Base-by-base conservation (phyloP, 2,797 vertebrate species). In the Myotis daubentonii region DNA sequence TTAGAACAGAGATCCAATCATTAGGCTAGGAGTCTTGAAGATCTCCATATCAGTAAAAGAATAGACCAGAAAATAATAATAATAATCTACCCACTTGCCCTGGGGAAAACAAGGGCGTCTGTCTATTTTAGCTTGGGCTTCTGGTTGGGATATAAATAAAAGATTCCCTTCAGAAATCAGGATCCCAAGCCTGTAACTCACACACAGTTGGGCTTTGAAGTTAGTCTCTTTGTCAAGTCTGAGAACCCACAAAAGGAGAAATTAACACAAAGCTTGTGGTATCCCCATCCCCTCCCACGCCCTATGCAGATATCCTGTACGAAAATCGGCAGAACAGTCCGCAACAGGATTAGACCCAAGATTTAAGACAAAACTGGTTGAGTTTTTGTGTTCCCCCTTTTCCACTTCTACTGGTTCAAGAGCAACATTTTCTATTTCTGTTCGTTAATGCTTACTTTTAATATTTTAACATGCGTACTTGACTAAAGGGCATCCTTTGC, bases 151-250 rank as follows among this genome's bases (percentile, higher is more conserved):
- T 86, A 82, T 20, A 86, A 79, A 92, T 70, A 62, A 44, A 86
- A 76, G 60, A 78, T 33, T 82, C 60, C 36, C 53, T 71, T 78
- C 57, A 23, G 66, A 88, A 89, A 94, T 89, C 41, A 80, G 68
- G 57, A 89, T n/a, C 51, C 53, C 16, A 23, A 49, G 12, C 17
- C 47, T 62, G 70, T 57, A 71, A 79, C 75, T 88, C 72, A 87
- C 19, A 41, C 51, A 78, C 13, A 12, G 20, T 7, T 41, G 30
- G 3, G 20, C 44, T 60, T 1, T 68, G 33, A 91, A 87, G 57
- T 49, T 28, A 57, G 79, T 91, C 22, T 55, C 47, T 3, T 28
- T 88, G 23, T 79, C 36, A 70, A 65, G 74, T 65, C 22, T 83
- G 78, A 75, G 8, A 88, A 71, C 22, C 25, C n/a, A 41, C 60